Evolutionary conservation across 37 sponge, comb jelly and placozoan genomes (phyloP), one percentile per base, ranked within the genome.

Genomic region (Petrosia ficiformis): DNA sequence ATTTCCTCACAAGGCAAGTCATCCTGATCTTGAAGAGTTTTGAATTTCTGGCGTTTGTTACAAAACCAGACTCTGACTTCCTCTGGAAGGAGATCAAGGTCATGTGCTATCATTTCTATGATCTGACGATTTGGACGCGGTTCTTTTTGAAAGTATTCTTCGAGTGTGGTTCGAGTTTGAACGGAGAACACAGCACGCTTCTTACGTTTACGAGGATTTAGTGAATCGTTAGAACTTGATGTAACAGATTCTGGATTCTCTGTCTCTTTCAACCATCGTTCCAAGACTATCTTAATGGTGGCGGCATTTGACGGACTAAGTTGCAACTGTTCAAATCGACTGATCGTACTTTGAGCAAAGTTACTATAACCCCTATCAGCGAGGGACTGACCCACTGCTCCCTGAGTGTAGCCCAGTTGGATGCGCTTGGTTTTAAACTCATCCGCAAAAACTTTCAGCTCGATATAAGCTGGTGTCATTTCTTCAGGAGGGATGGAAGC

Each of bases 51-150:
- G 1, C 94, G 68, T 59, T 94, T 94, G 87, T 94, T 94, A 72
- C 94, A 94, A 39, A 94, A 94, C 94, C 94, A 94, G 34, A 94
- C 90, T 1, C 94, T 78, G 39, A 94, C 90, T 77, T 94, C 94
- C 57, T 94, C 94, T 3, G 90, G 90, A 0, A 94, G 90, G 19
- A 94, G 76, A 59, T 80, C 90, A 3, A 89, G 84, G 16, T 94
- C 71, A 32, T 80, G 63, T 35, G 94, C 80, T 10, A 94, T 61
- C 25, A 57, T 61, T 52, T 94, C 94, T 33, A 94, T 85, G 38
- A 70, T 32, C 22, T 66, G 66, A 38, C 94, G 86, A 41, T 86
- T 86, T 29, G 94, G 94, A 10, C 82, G 67, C 1, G 87, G 87
- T 44, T 94, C 84, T 32, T 75, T 73, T 3, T 52, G 56, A 74